These are phyloP conservation scores for Tipula vernalis DNA, from an alignment of 2,888 invertebrate species.

Conservation along the genomic window DNA sequence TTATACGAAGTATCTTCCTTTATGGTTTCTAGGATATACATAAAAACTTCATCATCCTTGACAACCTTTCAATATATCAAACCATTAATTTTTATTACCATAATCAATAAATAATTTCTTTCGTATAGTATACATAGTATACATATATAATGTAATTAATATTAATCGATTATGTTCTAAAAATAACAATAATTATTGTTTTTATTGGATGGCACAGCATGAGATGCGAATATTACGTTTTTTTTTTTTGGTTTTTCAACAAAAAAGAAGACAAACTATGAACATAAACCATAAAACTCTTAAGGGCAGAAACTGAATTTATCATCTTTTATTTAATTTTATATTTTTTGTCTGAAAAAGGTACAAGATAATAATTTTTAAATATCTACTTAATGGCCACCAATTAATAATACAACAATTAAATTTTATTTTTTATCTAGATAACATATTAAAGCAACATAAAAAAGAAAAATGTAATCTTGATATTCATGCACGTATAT, in stretches of 20 bases:
- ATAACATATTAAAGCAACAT: background rate
- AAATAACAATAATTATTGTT: background rate
- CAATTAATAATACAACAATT: background rate
- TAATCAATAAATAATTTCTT: background rate
- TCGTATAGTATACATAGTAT: too few relatives aligned
- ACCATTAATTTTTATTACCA: slow-evolving; percentile 4
- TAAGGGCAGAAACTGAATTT: background rate
- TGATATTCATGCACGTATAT: background rate
- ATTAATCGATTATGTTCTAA: background rate
- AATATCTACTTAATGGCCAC: background rate
- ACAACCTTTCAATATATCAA: slow-evolving; percentile 4
- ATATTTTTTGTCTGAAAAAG: background rate
- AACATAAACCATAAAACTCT: background rate
- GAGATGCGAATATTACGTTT: background rate
- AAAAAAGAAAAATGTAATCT: background rate
- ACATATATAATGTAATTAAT: background rate
- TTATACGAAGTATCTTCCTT: background rate
- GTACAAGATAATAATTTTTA: background rate
- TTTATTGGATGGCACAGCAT: background rate
- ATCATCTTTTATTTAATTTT: background rate
- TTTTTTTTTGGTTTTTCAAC: background rate
- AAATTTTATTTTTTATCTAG: background rate
- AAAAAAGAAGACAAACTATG: background rate
- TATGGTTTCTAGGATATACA: background rate
- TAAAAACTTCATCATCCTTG: background rate